These are phyloP conservation scores for Bufotes viridis DNA, from an alignment of 2,797 vertebrate genomes.

Conservation along the genomic window DNA sequence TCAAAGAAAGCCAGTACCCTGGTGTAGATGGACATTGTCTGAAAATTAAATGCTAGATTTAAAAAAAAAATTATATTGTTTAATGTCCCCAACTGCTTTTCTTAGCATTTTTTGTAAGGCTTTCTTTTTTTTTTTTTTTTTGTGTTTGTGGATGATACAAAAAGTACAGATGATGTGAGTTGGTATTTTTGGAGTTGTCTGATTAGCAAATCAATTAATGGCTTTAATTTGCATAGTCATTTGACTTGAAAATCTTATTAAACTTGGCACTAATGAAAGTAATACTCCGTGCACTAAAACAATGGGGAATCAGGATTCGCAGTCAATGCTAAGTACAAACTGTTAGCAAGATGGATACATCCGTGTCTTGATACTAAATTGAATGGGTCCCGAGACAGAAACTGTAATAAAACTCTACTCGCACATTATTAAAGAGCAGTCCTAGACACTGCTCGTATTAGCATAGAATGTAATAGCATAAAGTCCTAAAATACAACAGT, in stretches of 20 bases:
- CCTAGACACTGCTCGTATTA: not conserved
- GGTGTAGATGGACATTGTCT: no score
- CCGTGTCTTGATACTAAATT: not conserved
- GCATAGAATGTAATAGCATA: not conserved
- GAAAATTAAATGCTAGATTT: not conserved
- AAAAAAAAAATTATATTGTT: not conserved
- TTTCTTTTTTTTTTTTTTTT: not conserved
- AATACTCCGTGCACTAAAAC: constrained; percentile 10
- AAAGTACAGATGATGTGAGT: not conserved
- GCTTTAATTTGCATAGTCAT: not conserved
- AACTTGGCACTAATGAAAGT: constrained; percentile 14
- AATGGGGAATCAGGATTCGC: constrained; percentile 1
- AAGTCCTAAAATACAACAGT: not conserved
- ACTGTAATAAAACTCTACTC: constrained; percentile 14
- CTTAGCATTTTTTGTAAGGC: not conserved
- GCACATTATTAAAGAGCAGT: not conserved
- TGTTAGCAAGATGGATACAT: constrained; percentile 14
- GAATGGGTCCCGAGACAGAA: constrained; percentile 13
- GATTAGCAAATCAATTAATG: constrained; percentile 30
- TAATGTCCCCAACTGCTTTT: not conserved
- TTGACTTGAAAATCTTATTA: not conserved
- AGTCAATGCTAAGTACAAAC: not conserved
- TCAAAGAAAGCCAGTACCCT: no score
- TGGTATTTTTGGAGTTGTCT: constrained; percentile 2
- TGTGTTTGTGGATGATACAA: not conserved